Evolutionary conservation across 2,888 invertebrate species (phyloP), one percentile per base, ranked within the genome.

Genomic region (Dolichomitus sp.): DNA sequence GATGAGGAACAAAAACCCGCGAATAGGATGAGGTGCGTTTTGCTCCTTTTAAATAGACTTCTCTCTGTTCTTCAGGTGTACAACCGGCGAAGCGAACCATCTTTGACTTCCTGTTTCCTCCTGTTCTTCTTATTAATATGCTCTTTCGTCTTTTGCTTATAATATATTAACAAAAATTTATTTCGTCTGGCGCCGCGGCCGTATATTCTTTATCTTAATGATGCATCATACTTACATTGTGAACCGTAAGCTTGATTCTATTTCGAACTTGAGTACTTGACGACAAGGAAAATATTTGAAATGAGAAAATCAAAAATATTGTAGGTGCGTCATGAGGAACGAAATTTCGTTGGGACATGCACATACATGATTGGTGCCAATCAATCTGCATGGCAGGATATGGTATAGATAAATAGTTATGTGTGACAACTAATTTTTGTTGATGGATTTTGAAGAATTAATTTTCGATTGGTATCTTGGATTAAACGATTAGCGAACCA

Each of bases 41-140:
- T 77, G 57, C 73, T 77, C 37, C 73, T 48, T n/a, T n/a, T 68
- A 80, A 80, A 80, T 80, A 73, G 83, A 83, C 77, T 69, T 65
- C 57, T 48, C 72, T n/a, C 48, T 30, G 19, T 61, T 14, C 73
- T 77, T 40, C 73, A 77, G 83, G 77, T 80, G 77, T 80, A 52
- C 69, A 57, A 76, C 37, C 37, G 52, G 65, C 61, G 52, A 37
- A 12, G 6, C 50, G 52, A 45, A 79, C 37, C 57, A 11, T 65
- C 83, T 85, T 83, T 79, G 65, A 78, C 80, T 83, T 27, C 19
- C 50, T 42, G 54, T 63, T 70, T 84, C 70, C 45, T 30, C 50
- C 48, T 30, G 19, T 42, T 74, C 68, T 48, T 75, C 63, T 57
- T 57, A 66, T 59, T 59, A 63, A 12, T 57, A n/a, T 54, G 19